Percentiles rank a stretch among this genome's conserved stretches.
These are phyloP conservation scores for Drosophila busckii DNA, from an alignment of 1,140 invertebrate genomes.

Conservation along the genomic window DNA sequence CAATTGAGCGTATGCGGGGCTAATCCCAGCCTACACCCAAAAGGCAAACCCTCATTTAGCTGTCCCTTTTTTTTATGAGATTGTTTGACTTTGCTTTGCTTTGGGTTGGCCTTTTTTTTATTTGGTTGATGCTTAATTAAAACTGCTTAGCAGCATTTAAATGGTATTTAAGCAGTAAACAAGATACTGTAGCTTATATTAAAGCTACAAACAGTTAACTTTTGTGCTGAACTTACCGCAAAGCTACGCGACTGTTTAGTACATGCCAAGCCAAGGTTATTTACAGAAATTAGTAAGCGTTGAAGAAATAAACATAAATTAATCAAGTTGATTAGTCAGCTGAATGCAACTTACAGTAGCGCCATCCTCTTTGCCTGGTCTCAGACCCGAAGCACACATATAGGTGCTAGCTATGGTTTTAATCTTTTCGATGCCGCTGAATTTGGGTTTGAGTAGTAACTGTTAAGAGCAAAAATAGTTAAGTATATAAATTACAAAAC, in stretches of 20 bases:
- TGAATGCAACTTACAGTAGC: constrained; percentile 80
- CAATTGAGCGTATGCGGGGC: constrained; percentile 50
- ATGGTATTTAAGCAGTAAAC: constrained; percentile 54
- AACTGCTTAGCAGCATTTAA: constrained; percentile 62
- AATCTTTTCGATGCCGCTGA: constrained; percentile 98
- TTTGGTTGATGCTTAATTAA: constrained; percentile 64
- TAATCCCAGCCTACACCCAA: constrained; percentile 44
- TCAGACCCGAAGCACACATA: constrained; percentile 96
- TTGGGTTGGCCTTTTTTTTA: constrained; percentile 43
- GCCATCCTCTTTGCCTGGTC: constrained; percentile 90
- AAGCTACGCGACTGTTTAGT: constrained; percentile 67
- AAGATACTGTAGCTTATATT: constrained; percentile 24
- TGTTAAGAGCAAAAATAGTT: constrained; percentile 37
- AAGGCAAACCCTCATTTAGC: constrained; percentile 51
- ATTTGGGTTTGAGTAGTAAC: constrained; percentile 95
- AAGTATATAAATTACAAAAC: background rate
- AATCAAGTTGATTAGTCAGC: constrained; percentile 1
- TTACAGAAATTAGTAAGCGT: constrained; percentile 62
- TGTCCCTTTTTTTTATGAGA: constrained; percentile 34
- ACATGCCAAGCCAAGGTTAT: constrained; percentile 32
- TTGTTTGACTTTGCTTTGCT: constrained; percentile 15
- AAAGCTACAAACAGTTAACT: background rate
- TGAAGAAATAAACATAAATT: constrained; percentile 46
- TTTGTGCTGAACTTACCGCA: constrained; percentile 60
- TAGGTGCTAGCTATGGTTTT: constrained; percentile 99